Base-by-base conservation (phyloP, 1,140 invertebrate species). In the Drosophila repletoides region DNA sequence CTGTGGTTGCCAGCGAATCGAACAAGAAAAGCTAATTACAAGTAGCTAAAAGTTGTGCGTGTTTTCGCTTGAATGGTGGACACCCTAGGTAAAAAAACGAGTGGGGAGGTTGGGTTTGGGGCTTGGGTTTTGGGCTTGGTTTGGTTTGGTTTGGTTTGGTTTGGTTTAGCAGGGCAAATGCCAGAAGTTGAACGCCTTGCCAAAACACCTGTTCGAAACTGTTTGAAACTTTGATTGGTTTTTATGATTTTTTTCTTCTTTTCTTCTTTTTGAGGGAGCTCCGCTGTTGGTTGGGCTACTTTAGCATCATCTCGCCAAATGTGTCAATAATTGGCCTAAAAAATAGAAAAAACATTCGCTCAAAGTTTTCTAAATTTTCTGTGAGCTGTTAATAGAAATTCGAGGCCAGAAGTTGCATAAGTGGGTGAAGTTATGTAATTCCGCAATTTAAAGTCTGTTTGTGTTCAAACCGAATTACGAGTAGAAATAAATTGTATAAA, bases 1-100 rank as follows among this genome's bases (percentile, higher is more conserved):
- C 28, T 67, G 41, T n/a, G 34, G 21, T 58, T 84, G 77, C 77
- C 77, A 81, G 61, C 59, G 73, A 75, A 84, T 84, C 79, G 80
- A 79, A 84, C 79, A 84, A 86, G 79, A 79, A 84, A 84, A 84
- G 79, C 79, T 84, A 84, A 84, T 84, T 84, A 84, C 79, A 79
- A 84, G 79, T 84, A 86, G 79, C 79, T 74, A 41, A 75, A 84
- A 84, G 75, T 84, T 84, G 79, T 84, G 79, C 79, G 80, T 84
- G 79, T 86, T 79, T 67, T 68, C 48, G 58, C 79, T 38, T 59
- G 19, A 59, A 76, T 74, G 71, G 60, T 53, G 66, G 59, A 64
- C 59, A 53, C 29, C 59, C 29, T 10, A 17, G 28, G 19, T 36
- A 45, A 36, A 36, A 28, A n/a, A n/a, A n/a, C n/a, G n/a, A n/a